A percentile compares a stretch with the other conserved stretches of the same genome.
These are phyloP conservation scores for Ciconia maguari DNA, from an alignment of 2,113 vertebrate genomes.

Conservation along the genomic window DNA sequence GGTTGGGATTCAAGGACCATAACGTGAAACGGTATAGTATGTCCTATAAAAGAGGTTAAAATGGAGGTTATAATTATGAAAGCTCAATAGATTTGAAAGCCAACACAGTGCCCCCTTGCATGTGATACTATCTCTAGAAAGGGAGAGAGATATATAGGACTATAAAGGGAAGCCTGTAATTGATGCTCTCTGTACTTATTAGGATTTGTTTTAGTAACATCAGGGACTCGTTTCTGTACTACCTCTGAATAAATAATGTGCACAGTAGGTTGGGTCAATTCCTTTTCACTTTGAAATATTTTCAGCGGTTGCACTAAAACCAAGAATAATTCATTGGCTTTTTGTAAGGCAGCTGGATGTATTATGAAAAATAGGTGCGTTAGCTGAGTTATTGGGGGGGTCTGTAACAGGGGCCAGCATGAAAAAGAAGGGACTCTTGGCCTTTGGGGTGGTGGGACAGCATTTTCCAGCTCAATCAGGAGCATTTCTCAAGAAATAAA, in stretches of 20 bases:
- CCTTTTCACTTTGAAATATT: slow-evolving; percentile 71
- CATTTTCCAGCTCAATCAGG: slow-evolving; percentile 56
- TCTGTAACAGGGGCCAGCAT: not conserved
- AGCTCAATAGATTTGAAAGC: slow-evolving; percentile 63
- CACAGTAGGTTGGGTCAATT: slow-evolving; percentile 73
- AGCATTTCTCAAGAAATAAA: slow-evolving; percentile 50
- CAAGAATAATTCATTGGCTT: slow-evolving; percentile 68
- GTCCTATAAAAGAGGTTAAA: slow-evolving; percentile 63
- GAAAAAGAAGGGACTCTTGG: slow-evolving; percentile 37
- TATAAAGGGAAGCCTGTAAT: slow-evolving; percentile 65
- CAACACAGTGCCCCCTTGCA: slow-evolving; percentile 24
- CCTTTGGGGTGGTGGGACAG: slow-evolving; percentile 41
- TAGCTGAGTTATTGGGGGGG: slow-evolving; percentile 34
- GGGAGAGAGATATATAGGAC: slow-evolving; percentile 58
- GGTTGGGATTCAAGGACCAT: slow-evolving; percentile 52
- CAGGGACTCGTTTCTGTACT: slow-evolving; percentile 72
- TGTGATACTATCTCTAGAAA: slow-evolving; percentile 50
- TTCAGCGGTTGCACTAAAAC: slow-evolving; percentile 46
- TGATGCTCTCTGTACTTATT: slow-evolving; percentile 67
- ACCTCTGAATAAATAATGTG: slow-evolving; percentile 76
- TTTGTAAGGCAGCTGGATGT: slow-evolving; percentile 49
- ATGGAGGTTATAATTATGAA: slow-evolving; percentile 66
- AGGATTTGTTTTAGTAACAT: slow-evolving; percentile 75
- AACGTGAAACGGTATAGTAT: slow-evolving; percentile 2
- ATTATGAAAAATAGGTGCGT: slow-evolving; percentile 42